phyloP scores from a whole-genome alignment of 2,797 vertebrate species.

The Gobio occitaniae region DNA sequence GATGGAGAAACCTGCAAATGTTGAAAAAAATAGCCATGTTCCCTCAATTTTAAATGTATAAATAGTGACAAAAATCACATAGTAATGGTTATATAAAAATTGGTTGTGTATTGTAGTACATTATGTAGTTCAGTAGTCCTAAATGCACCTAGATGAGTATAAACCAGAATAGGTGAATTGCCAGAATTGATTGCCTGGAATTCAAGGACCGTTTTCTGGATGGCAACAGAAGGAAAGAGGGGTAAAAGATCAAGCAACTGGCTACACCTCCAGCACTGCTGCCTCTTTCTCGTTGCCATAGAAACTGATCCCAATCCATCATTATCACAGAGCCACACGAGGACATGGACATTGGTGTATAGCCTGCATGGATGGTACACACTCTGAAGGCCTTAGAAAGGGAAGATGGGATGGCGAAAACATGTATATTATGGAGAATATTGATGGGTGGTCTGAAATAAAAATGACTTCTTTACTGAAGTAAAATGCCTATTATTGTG shows the following conservation, averaged over 20 bases:
- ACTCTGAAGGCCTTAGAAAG: constrained; percentile 1
- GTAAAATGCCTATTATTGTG: background rate
- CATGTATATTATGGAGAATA: background rate
- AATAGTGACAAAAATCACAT: background rate
- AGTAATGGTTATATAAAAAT: background rate
- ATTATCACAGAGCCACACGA: constrained; percentile 45
- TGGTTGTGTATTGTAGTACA: background rate
- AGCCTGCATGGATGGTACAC: constrained; percentile 24
- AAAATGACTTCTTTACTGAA: background rate
- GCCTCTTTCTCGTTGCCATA: constrained; percentile 60
- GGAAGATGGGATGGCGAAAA: background rate
- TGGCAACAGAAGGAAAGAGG: constrained; percentile 22
- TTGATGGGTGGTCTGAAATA: constrained; percentile 4
- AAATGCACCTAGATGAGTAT: background rate
- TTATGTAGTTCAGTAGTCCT: background rate
- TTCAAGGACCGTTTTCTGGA: background rate
- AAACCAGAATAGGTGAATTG: background rate
- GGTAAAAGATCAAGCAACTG: constrained; percentile 44
- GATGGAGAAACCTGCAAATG: background rate
- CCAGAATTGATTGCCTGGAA: background rate
- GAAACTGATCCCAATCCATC: constrained; percentile 60
- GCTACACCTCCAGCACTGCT: constrained; percentile 33
- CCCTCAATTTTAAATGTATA: background rate
- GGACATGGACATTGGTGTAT: constrained; percentile 49
- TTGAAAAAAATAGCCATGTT: background rate